Evolutionary conservation across 2,113 vertebrate species (phyloP).

Genomic region (Narcine bancroftii): DNA sequence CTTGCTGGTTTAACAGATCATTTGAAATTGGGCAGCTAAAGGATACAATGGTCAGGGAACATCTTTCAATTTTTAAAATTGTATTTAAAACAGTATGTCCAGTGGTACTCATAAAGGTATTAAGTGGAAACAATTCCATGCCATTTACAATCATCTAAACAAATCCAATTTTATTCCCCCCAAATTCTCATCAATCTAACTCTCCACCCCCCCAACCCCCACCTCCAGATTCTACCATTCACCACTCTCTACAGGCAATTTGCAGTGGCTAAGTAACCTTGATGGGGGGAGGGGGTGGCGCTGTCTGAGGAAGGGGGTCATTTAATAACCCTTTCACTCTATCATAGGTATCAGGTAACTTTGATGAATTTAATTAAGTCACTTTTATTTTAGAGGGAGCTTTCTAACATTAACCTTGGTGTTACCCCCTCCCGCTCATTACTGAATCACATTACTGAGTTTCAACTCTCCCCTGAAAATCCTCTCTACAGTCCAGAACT

Average conservation of each 20-base stretch:
- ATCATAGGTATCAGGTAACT: background rate
- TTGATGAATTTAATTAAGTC: background rate
- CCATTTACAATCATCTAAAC: no score
- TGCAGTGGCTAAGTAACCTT: no score
- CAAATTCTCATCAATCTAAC: no score
- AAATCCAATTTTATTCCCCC: no score
- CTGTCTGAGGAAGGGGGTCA: background rate
- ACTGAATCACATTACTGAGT: background rate
- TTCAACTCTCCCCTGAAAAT: background rate
- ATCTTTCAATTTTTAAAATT: background rate
- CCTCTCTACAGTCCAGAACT: background rate
- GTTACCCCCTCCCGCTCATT: no score
- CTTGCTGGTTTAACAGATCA: background rate
- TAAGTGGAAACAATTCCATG: no score
- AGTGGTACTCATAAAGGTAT: no score
- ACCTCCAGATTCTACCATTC: no score
- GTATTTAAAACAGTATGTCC: background rate
- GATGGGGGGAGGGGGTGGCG: no score
- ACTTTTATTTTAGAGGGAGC: background rate
- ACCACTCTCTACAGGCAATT: no score
- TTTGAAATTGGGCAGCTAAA: background rate
- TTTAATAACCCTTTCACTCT: background rate
- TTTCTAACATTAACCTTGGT: no score
- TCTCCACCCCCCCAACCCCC: no score
- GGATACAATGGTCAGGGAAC: background rate